Base-by-base conservation (phyloP, 2,888 invertebrate species). In the Rambutsinella grinnellia region DNA sequence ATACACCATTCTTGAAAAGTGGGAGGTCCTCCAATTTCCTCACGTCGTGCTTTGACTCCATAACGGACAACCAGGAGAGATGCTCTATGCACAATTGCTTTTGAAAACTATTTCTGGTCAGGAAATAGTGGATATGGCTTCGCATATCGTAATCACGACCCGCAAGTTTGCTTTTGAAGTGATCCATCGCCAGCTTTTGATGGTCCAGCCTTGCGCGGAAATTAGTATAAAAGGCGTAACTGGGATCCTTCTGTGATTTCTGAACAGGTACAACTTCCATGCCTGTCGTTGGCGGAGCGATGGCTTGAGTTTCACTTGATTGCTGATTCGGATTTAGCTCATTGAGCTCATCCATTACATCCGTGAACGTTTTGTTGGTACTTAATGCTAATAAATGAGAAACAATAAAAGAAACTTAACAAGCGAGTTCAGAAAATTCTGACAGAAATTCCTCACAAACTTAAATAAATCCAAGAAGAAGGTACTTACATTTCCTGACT, bases 401-500 rank as follows among this genome's bases (percentile, higher is more conserved):
- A 36, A n/a, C n/a, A n/a, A n/a, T n/a, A n/a, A n/a, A n/a, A n/a
- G n/a, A n/a, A n/a, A n/a, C n/a, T n/a, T n/a, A n/a, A n/a, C n/a
- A n/a, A n/a, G n/a, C n/a, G n/a, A n/a, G n/a, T n/a, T n/a, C n/a
- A n/a, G n/a, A n/a, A n/a, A n/a, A n/a, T n/a, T n/a, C n/a, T n/a
- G n/a, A n/a, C n/a, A n/a, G n/a, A n/a, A n/a, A n/a, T 6, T 21
- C 61, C 15, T 3, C 19, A 61, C 23, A 60, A 60, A 8, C 6
- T 44, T 8, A 8, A 19, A 24, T 17, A 49, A 46, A 10, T 10
- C n/a, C 24, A 49, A 65, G n/a, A n/a, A 6, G 23, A 8, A 5
- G 6, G 19, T 49, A 21, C 76, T 70, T 47, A 76, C 76, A 65
- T 56, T 56, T 28, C 23, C 69, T 53, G 21, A 62, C 54, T 3